Percentiles rank a stretch among this genome's conserved stretches.
phyloP scores from a whole-genome alignment of 2,888 invertebrate genomes.

The Polydrusus tereticollis region DNA sequence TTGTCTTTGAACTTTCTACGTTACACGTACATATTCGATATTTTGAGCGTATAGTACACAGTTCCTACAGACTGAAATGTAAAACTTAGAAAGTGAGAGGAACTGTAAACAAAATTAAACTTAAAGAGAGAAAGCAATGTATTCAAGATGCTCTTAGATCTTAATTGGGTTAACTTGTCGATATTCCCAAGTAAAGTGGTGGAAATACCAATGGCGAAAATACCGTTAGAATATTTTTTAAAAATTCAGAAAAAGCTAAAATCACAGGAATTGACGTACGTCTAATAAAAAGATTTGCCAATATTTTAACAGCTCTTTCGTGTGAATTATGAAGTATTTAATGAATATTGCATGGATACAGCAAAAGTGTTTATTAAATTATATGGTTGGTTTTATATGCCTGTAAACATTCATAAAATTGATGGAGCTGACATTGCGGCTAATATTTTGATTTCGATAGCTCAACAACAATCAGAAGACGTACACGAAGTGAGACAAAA shows the following conservation, averaged over 20 bases:
- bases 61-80: neutral
- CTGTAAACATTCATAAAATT: no score
- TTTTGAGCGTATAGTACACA: neutral
- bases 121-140: neutral
- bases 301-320: neutral
- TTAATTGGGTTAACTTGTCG: neutral
- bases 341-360: neutral
- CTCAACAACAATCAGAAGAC: no score
- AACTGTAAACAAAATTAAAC: neutral
- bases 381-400: neutral
- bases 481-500: no score
- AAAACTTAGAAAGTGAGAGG: neutral
- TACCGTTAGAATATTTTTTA: neutral
- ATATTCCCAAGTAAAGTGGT: neutral
- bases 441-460: no score
- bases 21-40: neutral
- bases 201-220: neutral
- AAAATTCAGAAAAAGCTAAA: neutral
- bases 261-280: neutral
- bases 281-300: neutral
- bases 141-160: neutral
- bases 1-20: neutral
- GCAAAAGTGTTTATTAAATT: neutral
- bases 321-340: neutral
- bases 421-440: no score